Conservation (phyloP, 2,888 invertebrate species). For the Agriopis marginaria region DNA sequence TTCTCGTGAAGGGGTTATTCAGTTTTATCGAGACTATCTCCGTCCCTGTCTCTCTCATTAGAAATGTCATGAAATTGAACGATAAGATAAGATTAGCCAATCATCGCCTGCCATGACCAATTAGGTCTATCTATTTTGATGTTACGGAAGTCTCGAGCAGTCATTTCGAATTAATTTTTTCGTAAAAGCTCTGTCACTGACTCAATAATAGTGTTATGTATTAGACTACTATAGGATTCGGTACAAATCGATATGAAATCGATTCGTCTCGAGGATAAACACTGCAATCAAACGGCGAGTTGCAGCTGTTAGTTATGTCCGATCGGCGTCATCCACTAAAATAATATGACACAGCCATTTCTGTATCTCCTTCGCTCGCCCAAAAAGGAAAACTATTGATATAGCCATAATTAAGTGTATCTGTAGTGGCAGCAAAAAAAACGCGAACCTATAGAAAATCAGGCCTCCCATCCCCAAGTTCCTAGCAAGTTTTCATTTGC, state of each 20-base stretch:
- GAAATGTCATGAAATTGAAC: too few species aligned
- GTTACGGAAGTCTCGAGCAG: neutral
- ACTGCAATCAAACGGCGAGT: conserved; percentile 79
- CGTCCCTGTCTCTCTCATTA: too few species aligned
- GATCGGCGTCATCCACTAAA: conserved; percentile 84
- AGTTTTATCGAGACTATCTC: too few species aligned
- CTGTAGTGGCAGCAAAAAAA: conserved; percentile 67
- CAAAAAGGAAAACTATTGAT: conserved; percentile 76
- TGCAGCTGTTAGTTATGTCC: conserved; percentile 81
- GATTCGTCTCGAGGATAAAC: conserved; percentile 81
- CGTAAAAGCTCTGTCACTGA: conserved; percentile 21
- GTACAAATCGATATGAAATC: conserved; percentile 80
- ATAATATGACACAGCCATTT: conserved; percentile 86
- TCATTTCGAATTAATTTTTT: too few species aligned
- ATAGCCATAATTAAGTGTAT: conserved; percentile 72
- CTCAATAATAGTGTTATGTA: conserved; percentile 38
- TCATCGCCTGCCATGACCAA: too few species aligned
- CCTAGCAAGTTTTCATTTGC: too few species aligned
- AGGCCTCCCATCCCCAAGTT: too few species aligned
- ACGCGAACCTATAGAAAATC: conserved; percentile 10
- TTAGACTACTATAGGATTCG: conserved; percentile 80
- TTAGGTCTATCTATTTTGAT: neutral
- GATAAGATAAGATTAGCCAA: too few species aligned
- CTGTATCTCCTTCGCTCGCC: conserved; percentile 72
- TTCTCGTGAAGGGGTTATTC: too few species aligned